These are phyloP conservation scores for Hymenopus coronatus DNA, from an alignment of 2,888 invertebrate genomes.

Conservation along the genomic window DNA sequence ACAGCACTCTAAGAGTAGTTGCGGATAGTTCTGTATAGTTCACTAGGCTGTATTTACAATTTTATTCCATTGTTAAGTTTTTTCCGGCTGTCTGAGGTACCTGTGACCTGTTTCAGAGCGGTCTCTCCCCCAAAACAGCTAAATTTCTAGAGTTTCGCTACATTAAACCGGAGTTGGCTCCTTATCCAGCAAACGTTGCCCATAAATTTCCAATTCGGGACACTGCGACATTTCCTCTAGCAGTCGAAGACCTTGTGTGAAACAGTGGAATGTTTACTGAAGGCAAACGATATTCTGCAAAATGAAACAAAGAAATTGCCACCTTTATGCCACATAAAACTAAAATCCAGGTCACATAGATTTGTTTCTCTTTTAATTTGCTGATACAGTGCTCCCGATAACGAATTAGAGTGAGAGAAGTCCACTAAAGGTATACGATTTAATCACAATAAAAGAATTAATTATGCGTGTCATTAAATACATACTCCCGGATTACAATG, in stretches of 20 bases:
- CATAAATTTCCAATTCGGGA: neutral
- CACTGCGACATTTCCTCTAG: neutral
- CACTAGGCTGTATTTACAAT: neutral
- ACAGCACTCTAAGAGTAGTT: neutral
- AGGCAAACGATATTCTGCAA: neutral
- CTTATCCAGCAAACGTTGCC: neutral
- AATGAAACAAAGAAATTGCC: neutral
- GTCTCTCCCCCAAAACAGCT: neutral
- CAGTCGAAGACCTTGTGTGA: neutral
- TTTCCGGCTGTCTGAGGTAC: neutral
- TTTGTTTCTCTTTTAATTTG: no score
- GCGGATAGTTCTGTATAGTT: neutral
- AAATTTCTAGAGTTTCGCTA: neutral
- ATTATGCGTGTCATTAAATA: no score
- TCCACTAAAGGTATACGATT: no score
- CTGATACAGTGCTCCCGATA: no score
- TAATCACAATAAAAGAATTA: no score
- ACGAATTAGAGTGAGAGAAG: no score
- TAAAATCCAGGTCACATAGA: no score
- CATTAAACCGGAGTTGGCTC: neutral
- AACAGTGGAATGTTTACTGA: neutral
- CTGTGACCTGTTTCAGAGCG: neutral
- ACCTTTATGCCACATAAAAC: neutral
- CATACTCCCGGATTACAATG: no score
- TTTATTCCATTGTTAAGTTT: neutral